Base-by-base conservation (phyloP, 2,888 invertebrate species). In the Vanessa cardui region DNA sequence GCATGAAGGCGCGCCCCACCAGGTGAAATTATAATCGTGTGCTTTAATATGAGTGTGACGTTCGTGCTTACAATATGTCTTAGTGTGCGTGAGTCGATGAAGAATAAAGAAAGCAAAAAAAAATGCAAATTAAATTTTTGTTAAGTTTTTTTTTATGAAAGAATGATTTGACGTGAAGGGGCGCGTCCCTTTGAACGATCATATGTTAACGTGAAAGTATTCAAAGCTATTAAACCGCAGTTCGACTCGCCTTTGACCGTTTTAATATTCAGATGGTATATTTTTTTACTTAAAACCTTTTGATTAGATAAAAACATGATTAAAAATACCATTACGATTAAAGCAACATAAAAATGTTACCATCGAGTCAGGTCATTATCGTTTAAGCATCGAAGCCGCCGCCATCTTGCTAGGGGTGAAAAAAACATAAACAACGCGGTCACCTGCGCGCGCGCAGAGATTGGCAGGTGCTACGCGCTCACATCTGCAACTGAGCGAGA, bases 371-470 rank as follows among this genome's bases (percentile, higher is more conserved):
- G 66, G 62, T 64, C 63, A 59, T 64, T 66, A 64, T 58, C 66
- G 50, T 71, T 60, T 59, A 63, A 66, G 56, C 61, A 69, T 60
- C 47, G 21, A 61, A 54, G n/a, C 56, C 21, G 66, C 70, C 58
- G 68, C 70, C 71, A 68, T 67, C 63, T 70, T 70, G 66, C 64
- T 66, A 58, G 67, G 64, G 63, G 66, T 69, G 66, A 68, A 89
- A 88, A 88, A 91, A 90, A 89, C 81, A 81, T 90, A 89, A 89
- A 90, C 89, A 89, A 73, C 73, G 74, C 76, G 44, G 75, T 82
- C 91, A 92, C 90, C 90, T 90, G 82, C 80, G 78, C 77, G 74
- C 81, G 86, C 81, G 86, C 88, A 81, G 80, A 85, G 92, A 92
- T 92, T 91, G 89, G 91, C 91, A 91, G 92, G 92, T 91, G 91